A percentile compares a stretch with the other conserved stretches of the same genome.
Evolutionary conservation across 2,113 vertebrate species (phyloP).

Genomic region (Redunca redunca): DNA sequence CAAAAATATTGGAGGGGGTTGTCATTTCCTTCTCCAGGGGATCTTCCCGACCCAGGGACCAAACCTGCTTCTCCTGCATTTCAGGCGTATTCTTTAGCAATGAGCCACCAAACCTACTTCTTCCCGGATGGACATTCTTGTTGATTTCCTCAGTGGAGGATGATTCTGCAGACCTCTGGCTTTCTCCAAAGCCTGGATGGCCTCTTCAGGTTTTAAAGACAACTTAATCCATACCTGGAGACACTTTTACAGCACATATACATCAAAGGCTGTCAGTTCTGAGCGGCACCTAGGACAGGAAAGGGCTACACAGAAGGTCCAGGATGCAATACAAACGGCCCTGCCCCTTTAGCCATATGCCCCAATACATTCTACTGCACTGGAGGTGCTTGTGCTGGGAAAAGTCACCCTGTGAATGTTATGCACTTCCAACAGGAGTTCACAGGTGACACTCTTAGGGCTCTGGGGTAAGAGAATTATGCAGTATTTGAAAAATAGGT

Average conservation of each 20-base stretch:
- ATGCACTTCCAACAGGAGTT: not conserved
- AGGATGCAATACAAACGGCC: not conserved
- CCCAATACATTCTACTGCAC: not conserved
- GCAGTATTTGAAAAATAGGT: not conserved
- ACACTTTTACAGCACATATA: not conserved
- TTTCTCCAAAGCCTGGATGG: not conserved
- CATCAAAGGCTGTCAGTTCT: not conserved
- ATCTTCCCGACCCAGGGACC: not conserved
- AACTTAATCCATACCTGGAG: not conserved
- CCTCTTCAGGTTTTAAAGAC: not conserved
- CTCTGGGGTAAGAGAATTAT: not conserved
- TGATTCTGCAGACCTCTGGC: not conserved
- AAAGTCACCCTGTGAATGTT: not conserved
- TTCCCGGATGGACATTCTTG: not conserved
- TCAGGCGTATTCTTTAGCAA: not conserved
- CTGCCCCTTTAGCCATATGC: not conserved
- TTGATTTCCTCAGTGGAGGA: not conserved
- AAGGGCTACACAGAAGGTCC: not conserved
- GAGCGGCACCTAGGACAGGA: not conserved
- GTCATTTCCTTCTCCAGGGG: not conserved
- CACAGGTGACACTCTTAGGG: not conserved
- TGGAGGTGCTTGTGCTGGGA: not conserved
- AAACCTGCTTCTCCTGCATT: not conserved
- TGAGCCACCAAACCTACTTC: not conserved
- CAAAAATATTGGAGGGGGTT: not conserved